Conservation (phyloP, 2,888 invertebrate species). For the Theretra japonica region DNA sequence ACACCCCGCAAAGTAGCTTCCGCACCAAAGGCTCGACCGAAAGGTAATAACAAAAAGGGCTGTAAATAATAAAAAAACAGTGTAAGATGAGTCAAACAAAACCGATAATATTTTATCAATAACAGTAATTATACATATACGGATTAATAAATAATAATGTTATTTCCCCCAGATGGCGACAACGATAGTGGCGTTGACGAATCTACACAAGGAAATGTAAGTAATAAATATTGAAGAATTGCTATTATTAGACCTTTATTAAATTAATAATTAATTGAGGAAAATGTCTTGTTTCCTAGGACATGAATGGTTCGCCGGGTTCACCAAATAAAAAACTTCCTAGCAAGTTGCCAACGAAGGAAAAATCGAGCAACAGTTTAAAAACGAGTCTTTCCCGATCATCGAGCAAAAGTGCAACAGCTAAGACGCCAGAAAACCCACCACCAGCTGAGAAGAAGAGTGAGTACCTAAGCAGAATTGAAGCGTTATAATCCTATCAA, state of each 20-base stretch:
- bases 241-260: constrained; percentile 1
- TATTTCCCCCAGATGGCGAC: constrained; percentile 88
- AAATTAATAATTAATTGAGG: neutral
- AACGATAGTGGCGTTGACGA: constrained; percentile 94
- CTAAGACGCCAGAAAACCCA: constrained; percentile 89
- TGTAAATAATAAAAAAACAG: neutral
- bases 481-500: neutral
- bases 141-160: constrained; percentile 3
- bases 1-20: constrained; percentile 75
- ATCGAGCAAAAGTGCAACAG: constrained; percentile 85
- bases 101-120: constrained; percentile 12
- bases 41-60: constrained; percentile 65
- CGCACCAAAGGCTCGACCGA: constrained; percentile 73
- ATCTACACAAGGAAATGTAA: constrained; percentile 91
- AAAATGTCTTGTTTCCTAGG: constrained; percentile 56
- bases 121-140: neutral
- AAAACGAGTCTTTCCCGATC: constrained; percentile 84
- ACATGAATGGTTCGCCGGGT: constrained; percentile 88
- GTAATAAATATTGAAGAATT: constrained; percentile 54
- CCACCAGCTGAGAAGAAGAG: constrained; percentile 88
- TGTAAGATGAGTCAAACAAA: constrained; percentile 66
- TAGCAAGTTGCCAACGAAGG: constrained; percentile 81
- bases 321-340: constrained; percentile 91
- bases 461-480: constrained; percentile 62
- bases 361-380: constrained; percentile 77